Base-by-base conservation (phyloP, 1,140 invertebrate genomes). In the Branchinecta lindahli region DNA sequence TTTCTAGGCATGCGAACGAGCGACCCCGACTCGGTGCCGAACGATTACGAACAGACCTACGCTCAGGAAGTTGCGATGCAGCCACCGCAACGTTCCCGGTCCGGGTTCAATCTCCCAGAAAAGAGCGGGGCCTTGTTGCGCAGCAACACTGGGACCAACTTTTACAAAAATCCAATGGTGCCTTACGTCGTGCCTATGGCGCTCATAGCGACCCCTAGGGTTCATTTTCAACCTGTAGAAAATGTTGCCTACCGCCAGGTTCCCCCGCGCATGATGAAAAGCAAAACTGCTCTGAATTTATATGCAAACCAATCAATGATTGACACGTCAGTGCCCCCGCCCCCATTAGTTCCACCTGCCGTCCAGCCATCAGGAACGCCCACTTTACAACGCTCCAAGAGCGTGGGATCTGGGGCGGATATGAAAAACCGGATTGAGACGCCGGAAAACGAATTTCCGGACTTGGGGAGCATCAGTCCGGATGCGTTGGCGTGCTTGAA, bases 311-410 rank as follows among this genome's bases (percentile, higher is more conserved):
- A 65, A 21, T 66, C 46, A 52, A 69, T 66, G 44, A 65, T 69
- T 8, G 12, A 46, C 68, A 67, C 18, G 45, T 45, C 44, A 15
- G 18, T 47, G 21, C 72, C 71, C 45, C 67, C 67, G 21, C 65
- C 44, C 12, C 44, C 61, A 10, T 20, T 44, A 7, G 8, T 71
- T 15, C 69, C 70, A 45, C 70, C 71, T 44, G 68, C 72, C 7
- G 70, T 68, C 33, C 44, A 61, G 20, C 68, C 71, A 0, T 69
- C 72, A 67, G 68, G 66, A 44, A 15, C 68, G 9, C 45, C 71
- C 66, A 71, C 70, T n/a, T 72, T 90, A 18, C 89, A 91, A 78
- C 82, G 89, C 33, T 91, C 89, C 8, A 92, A 91, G 77, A 91
- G 88, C 67, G 78, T 91, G 66, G 89, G 86, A 3, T 85, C 87